phyloP scores from a whole-genome alignment of 2,797 vertebrate species.

The Hippocampus kuda region DNA sequence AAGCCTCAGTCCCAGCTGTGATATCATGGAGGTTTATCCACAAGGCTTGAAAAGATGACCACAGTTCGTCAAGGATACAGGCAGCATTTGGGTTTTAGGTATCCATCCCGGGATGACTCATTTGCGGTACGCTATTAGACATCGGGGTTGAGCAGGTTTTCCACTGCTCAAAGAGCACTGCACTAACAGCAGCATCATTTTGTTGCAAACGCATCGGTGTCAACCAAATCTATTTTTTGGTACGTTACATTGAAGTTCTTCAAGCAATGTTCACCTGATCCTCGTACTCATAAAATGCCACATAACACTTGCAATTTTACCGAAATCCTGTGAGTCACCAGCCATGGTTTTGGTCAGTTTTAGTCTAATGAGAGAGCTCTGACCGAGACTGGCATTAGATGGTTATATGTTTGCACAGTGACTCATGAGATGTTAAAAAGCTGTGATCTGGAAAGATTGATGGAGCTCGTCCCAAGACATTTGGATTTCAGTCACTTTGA shows the following conservation, averaged over 20 bases:
- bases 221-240: neutral
- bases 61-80: slow-evolving; percentile 47
- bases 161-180: slow-evolving; percentile 26
- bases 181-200: slow-evolving; percentile 21
- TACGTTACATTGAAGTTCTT: neutral
- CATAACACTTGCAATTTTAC: slow-evolving; percentile 1
- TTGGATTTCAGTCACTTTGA: slow-evolving; percentile 2
- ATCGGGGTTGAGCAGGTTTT: slow-evolving; percentile 41
- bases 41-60: slow-evolving; percentile 51
- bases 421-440: neutral
- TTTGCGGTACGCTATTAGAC: slow-evolving; percentile 49
- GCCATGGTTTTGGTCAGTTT: neutral
- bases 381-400: slow-evolving; percentile 3
- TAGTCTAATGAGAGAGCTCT: neutral
- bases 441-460: neutral
- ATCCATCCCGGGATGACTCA: slow-evolving; percentile 48
- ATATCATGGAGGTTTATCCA: slow-evolving; percentile 56
- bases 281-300: neutral
- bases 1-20: slow-evolving; percentile 58
- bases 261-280: neutral
- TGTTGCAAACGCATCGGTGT: slow-evolving; percentile 9
- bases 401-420: neutral
- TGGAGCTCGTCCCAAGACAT: slow-evolving; percentile 3
- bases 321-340: slow-evolving; percentile 11
- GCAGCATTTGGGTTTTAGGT: slow-evolving; percentile 46